These are phyloP conservation scores for Pollachius pollachius DNA, from an alignment of 2,113 vertebrate species.

Conservation along the genomic window DNA sequence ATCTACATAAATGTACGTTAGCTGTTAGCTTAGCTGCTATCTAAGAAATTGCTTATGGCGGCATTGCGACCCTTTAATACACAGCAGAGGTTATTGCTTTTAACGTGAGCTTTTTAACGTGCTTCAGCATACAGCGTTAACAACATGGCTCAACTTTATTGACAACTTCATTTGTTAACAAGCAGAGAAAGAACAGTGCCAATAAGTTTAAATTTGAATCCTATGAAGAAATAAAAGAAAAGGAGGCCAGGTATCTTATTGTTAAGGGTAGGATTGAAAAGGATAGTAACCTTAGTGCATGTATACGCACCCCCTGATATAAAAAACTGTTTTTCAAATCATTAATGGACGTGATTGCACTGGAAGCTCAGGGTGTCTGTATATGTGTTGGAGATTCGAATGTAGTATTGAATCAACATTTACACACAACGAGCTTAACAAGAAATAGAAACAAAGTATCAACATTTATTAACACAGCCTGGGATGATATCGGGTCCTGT, in stretches of 20 bases:
- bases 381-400: neutral
- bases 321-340: neutral
- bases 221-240: neutral
- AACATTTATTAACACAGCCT: neutral
- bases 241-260: neutral
- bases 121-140: too few relatives aligned
- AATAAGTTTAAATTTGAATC: neutral
- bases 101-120: too few relatives aligned
- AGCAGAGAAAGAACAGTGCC: too few relatives aligned
- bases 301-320: neutral
- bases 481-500: neutral
- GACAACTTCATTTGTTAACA: too few relatives aligned
- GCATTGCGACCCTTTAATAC: too few relatives aligned
- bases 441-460: neutral
- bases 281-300: neutral
- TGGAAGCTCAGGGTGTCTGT: neutral
- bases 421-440: neutral
- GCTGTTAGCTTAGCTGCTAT: too few relatives aligned
- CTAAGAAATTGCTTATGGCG: too few relatives aligned
- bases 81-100: too few relatives aligned
- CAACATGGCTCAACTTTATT: too few relatives aligned
- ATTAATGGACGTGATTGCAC: neutral
- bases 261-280: neutral
- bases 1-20: too few relatives aligned
- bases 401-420: neutral